Conservation (phyloP, 2,113 vertebrate genomes). For the Hystrix cristata region DNA sequence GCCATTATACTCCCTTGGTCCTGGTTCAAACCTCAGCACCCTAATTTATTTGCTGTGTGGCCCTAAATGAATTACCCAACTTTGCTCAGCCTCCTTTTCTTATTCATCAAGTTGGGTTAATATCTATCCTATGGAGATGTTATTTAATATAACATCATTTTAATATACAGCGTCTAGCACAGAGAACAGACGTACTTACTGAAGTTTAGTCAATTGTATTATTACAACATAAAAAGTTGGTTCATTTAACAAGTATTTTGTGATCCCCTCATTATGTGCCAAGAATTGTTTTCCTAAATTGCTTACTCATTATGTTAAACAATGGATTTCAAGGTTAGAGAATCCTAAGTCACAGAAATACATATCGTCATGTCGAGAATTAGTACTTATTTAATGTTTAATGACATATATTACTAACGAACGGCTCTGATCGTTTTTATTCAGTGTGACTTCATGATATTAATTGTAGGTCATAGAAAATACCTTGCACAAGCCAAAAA, state of each 20-base stretch:
- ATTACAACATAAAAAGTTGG: neutral
- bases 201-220: neutral
- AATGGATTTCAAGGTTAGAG: neutral
- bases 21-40: neutral
- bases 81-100: neutral
- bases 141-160: neutral
- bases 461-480: neutral
- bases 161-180: neutral
- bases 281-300: conserved; percentile 6
- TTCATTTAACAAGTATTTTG: conserved; percentile 30
- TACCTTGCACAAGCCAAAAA: neutral
- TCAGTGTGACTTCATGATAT: conserved; percentile 2
- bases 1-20: neutral
- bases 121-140: neutral
- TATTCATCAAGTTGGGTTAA: neutral
- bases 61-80: neutral
- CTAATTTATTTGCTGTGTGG: neutral
- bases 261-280: neutral
- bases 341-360: neutral
- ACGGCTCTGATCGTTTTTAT: conserved; percentile 27
- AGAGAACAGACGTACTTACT: neutral
- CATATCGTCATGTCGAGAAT: neutral
- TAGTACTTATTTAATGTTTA: neutral
- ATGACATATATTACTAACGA: conserved; percentile 1
- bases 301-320: neutral